Conservation (phyloP, 2,797 vertebrate species). For the Molothrus ater region DNA sequence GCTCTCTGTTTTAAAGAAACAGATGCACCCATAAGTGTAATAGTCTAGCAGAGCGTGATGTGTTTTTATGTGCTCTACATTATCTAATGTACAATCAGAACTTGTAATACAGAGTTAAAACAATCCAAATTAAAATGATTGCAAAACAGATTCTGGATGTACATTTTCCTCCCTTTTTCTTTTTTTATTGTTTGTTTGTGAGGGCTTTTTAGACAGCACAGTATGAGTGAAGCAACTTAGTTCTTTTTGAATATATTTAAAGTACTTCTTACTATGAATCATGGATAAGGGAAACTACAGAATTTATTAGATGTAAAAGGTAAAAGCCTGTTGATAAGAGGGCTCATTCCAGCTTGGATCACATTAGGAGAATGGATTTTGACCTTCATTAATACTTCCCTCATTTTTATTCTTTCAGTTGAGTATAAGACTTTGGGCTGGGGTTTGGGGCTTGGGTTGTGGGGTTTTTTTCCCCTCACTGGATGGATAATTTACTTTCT, state of each 20-base stretch:
- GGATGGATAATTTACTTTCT: not conserved
- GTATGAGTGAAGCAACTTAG: not conserved
- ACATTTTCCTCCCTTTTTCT: not conserved
- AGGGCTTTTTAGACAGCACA: not conserved
- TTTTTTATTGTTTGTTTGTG: not conserved
- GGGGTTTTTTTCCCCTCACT: not conserved
- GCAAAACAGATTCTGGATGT: not conserved
- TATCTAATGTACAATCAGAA: not conserved
- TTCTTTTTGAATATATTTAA: constrained; percentile 6
- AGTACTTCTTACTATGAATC: not conserved
- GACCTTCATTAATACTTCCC: not conserved
- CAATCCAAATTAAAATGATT: not conserved
- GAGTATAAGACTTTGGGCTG: not conserved
- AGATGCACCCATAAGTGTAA: not conserved
- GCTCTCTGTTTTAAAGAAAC: not conserved
- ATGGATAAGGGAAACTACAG: not conserved
- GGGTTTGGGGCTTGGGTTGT: not conserved
- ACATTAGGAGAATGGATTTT: not conserved
- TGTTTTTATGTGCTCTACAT: not conserved
- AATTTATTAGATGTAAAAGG: not conserved
- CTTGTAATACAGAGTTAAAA: not conserved
- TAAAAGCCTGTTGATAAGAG: not conserved
- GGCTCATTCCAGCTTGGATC: not conserved
- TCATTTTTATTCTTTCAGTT: not conserved
- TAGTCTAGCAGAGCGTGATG: not conserved